Conservation (phyloP, 2,888 invertebrate genomes). For the Scaptomyza tumidula region DNA sequence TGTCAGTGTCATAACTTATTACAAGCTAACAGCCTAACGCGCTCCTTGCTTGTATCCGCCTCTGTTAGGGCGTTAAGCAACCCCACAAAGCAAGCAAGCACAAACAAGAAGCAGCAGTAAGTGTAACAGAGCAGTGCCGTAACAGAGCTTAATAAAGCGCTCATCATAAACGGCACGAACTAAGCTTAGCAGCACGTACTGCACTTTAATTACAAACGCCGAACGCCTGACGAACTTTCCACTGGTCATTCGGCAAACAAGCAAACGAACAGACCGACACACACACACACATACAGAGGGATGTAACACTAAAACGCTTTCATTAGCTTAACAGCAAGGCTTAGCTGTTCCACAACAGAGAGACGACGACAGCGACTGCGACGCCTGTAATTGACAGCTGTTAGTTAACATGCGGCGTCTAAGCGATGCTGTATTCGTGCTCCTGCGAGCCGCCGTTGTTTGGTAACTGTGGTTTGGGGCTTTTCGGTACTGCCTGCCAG, state of each 20-base stretch:
- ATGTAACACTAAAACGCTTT: conserved; percentile 25
- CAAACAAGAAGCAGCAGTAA: conserved; percentile 10
- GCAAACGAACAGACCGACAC: conserved; percentile 3
- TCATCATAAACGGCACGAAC: conserved; percentile 53
- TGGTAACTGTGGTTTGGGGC: conserved; percentile 21
- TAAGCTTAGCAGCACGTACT: conserved; percentile 58
- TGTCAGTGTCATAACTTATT: conserved; percentile 71
- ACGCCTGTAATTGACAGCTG: conserved; percentile 74
- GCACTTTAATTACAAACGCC: conserved; percentile 70
- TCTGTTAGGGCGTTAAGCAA: conserved; percentile 30
- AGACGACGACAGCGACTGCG: not conserved
- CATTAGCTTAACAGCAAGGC: conserved; percentile 55
- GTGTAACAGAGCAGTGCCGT: conserved; percentile 14
- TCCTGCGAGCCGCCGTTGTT: conserved; percentile 9
- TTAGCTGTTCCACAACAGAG: conserved; percentile 33
- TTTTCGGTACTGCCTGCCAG: conserved; percentile 37
- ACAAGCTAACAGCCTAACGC: conserved; percentile 52
- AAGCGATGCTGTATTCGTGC: conserved; percentile 29
- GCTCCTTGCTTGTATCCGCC: conserved; percentile 62
- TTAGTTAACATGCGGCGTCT: conserved; percentile 67
- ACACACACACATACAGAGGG: not conserved
- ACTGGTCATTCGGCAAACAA: conserved; percentile 30
- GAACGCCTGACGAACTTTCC: conserved; percentile 19
- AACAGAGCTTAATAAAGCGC: conserved; percentile 55
- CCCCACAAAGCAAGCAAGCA: conserved; percentile 9